A percentile compares a stretch with the other conserved stretches of the same genome.
Conservation (phyloP, 2,888 invertebrate species). For the Iselma pallidipennis region DNA sequence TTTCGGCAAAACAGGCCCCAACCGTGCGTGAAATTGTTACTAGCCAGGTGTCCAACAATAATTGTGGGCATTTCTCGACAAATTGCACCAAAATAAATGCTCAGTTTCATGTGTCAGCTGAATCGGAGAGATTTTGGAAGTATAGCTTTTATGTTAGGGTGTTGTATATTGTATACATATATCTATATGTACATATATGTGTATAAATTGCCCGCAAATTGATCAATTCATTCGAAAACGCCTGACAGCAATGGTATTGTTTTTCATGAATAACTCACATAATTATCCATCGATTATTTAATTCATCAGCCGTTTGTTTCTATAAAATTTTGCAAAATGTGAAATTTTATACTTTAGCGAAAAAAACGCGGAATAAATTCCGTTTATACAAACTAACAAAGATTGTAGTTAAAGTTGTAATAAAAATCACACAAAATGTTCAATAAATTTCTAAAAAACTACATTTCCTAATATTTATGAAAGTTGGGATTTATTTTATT, state of each 20-base stretch:
- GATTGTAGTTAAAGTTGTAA: constrained; percentile 12
- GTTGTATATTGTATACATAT: neutral
- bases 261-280: too few relatives aligned
- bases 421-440: constrained; percentile 23
- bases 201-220: constrained; percentile 2
- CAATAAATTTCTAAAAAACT: constrained; percentile 21
- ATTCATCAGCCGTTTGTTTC: too few relatives aligned
- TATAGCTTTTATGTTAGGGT: neutral
- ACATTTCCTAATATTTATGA: constrained; percentile 22
- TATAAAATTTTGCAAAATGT: too few relatives aligned
- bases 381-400: constrained; percentile 8
- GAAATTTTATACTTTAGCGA: too few relatives aligned
- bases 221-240: constrained; percentile 16
- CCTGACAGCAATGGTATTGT: neutral
- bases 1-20: constrained; percentile 16
- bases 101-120: neutral
- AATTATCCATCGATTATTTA: too few relatives aligned
- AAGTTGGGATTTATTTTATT: constrained; percentile 22
- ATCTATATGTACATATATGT: neutral
- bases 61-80: constrained; percentile 51
- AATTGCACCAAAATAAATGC: constrained; percentile 48
- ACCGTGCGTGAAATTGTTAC: constrained; percentile 41
- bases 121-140: neutral
- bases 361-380: too few relatives aligned
- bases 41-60: constrained; percentile 41